These are phyloP conservation scores for Drosophila pseudotakahashii DNA, from an alignment of 2,888 invertebrate species.

Conservation along the genomic window DNA sequence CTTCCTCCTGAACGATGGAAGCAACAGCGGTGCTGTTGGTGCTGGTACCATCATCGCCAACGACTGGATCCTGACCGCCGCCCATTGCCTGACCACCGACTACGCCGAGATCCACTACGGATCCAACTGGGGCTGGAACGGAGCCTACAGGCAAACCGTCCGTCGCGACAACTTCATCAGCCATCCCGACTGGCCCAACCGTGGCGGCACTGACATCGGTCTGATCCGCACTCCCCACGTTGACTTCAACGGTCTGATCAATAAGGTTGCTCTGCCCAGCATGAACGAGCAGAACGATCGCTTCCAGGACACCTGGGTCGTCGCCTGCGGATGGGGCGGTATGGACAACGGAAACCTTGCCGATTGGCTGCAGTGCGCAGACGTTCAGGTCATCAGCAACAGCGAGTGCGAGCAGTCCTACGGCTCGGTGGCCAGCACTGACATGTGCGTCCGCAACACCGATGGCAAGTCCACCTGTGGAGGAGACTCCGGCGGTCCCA, in stretches of 20 bases:
- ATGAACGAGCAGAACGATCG: conserved; percentile 48
- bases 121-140: conserved; percentile 57
- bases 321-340: conserved; percentile 85
- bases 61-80: conserved; percentile 42
- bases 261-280: conserved; percentile 57
- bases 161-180: conserved; percentile 66
- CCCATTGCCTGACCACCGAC: conserved; percentile 43
- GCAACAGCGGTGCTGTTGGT: conserved; percentile 39
- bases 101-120: conserved; percentile 62
- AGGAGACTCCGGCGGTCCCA: conserved; percentile 80
- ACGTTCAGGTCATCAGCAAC: conserved; percentile 79
- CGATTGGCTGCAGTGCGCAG: conserved; percentile 80
- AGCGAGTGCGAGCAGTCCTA: conserved; percentile 17
- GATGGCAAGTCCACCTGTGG: conserved; percentile 62
- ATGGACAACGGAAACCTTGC: conserved; percentile 55
- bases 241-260: conserved; percentile 44
- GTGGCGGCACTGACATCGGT: conserved; percentile 67
- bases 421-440: conserved; percentile 22
- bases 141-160: conserved; percentile 52
- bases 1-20: conserved; percentile 40
- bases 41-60: conserved; percentile 33
- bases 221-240: conserved; percentile 67
- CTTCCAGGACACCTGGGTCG: conserved; percentile 71
- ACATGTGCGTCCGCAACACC: conserved; percentile 62
- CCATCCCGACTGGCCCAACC: conserved; percentile 38